phyloP scores from a whole-genome alignment of 2,888 invertebrate genomes.

The Nomada ferruginata region DNA sequence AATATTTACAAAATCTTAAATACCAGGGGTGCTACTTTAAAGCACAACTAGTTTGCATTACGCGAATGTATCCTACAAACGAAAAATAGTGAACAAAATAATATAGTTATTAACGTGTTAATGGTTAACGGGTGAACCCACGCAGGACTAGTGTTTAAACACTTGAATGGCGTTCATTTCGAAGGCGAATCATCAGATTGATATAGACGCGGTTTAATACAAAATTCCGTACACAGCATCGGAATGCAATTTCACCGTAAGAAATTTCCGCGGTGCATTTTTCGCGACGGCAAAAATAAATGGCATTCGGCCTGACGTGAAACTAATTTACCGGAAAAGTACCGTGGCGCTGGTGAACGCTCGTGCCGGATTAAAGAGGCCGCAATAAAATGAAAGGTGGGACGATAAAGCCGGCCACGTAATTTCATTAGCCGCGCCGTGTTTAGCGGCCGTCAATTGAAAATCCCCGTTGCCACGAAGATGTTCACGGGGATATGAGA shows the following conservation, averaged over 20 bases:
- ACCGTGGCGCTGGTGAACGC: not conserved
- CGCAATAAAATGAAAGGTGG: constrained; percentile 43
- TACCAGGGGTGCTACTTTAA: too few species aligned
- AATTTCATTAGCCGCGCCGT: constrained; percentile 56
- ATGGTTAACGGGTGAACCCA: too few species aligned
- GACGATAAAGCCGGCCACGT: constrained; percentile 28
- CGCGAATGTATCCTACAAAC: too few species aligned
- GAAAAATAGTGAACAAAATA: too few species aligned
- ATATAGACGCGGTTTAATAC: constrained; percentile 5
- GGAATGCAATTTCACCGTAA: constrained; percentile 45
- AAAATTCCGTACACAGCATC: constrained; percentile 25
- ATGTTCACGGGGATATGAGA: not conserved
- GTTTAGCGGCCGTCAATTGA: constrained; percentile 34
- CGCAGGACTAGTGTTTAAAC: not conserved
- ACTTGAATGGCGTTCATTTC: not conserved
- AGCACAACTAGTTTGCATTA: too few species aligned
- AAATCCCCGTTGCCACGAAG: not conserved
- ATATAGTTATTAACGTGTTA: too few species aligned
- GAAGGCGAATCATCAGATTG: not conserved
- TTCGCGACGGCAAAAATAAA: constrained; percentile 44
- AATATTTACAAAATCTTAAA: too few species aligned
- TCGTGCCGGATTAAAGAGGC: constrained; percentile 42
- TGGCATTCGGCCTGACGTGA: constrained; percentile 29
- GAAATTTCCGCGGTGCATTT: constrained; percentile 37
- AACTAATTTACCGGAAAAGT: constrained; percentile 42